Evolutionary conservation across 2,113 vertebrate species (phyloP).

Genomic region (Papio anubis): DNA sequence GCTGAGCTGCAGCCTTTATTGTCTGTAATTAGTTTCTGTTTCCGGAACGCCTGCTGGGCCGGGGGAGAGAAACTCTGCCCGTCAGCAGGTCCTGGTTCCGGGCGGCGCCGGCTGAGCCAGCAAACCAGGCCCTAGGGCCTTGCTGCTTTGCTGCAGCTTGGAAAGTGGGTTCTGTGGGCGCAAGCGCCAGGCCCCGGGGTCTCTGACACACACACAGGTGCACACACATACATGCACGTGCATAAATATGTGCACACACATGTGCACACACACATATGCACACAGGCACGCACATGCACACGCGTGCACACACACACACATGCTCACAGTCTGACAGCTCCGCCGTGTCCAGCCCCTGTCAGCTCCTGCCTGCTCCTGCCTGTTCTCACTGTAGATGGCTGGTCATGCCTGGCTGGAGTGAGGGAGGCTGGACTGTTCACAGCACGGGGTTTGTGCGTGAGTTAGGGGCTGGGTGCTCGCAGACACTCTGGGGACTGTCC

Average conservation of each 20-base stretch:
- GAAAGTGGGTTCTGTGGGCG: background rate
- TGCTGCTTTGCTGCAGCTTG: background rate
- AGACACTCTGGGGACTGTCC: background rate
- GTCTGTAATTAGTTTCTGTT: conserved; percentile 33
- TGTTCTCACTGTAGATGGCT: background rate
- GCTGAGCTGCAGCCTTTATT: background rate
- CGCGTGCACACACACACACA: rapidly evolving
- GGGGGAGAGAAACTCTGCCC: background rate
- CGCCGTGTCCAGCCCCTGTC: background rate
- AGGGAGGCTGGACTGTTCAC: background rate
- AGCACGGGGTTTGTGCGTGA: background rate
- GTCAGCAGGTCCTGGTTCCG: background rate
- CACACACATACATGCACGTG: rapidly evolving
- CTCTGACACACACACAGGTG: rapidly evolving
- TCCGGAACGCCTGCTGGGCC: background rate
- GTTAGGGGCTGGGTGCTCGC: background rate
- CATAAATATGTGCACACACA: rapidly evolving
- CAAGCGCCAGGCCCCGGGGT: rapidly evolving
- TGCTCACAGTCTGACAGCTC: background rate
- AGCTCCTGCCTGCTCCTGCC: background rate
- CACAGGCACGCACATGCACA: background rate
- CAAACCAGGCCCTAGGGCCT: background rate
- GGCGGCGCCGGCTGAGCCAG: background rate
- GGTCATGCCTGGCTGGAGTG: background rate
- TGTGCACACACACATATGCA: background rate